Evolutionary conservation across 2,113 vertebrate species (phyloP).

Genomic region (Myotis yumanensis): DNA sequence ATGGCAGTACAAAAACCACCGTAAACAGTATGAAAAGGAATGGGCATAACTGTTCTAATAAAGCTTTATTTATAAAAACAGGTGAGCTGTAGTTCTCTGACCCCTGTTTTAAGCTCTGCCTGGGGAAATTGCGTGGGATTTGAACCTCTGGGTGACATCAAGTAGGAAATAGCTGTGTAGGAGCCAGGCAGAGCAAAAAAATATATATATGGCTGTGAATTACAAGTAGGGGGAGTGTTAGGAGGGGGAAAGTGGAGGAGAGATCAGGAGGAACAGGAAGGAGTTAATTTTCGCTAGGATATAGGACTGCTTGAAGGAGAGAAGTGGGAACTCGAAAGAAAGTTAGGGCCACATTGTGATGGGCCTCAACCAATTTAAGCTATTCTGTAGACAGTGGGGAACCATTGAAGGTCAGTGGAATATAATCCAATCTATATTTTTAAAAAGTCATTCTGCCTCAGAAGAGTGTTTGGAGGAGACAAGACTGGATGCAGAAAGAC

Average conservation of each 20-base stretch:
- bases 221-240: background rate
- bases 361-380: background rate
- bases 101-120: background rate
- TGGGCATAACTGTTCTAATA: background rate
- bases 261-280: background rate
- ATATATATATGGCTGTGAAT: background rate
- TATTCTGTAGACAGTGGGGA: background rate
- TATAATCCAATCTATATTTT: constrained; percentile 23
- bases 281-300: background rate
- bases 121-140: constrained; percentile 15
- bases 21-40: background rate
- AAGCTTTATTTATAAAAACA: background rate
- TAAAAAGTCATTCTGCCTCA: background rate
- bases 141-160: background rate
- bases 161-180: background rate
- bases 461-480: background rate
- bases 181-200: constrained; percentile 20
- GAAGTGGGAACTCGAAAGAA: constrained; percentile 29
- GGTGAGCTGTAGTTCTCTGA: background rate
- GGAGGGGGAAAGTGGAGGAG: background rate
- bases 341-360: background rate
- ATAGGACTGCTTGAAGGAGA: background rate
- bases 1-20: background rate
- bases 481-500: background rate
- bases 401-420: background rate